These are phyloP conservation scores for Hydrotaea cyrtoneurina DNA, from an alignment of 2,888 invertebrate genomes.

Conservation along the genomic window DNA sequence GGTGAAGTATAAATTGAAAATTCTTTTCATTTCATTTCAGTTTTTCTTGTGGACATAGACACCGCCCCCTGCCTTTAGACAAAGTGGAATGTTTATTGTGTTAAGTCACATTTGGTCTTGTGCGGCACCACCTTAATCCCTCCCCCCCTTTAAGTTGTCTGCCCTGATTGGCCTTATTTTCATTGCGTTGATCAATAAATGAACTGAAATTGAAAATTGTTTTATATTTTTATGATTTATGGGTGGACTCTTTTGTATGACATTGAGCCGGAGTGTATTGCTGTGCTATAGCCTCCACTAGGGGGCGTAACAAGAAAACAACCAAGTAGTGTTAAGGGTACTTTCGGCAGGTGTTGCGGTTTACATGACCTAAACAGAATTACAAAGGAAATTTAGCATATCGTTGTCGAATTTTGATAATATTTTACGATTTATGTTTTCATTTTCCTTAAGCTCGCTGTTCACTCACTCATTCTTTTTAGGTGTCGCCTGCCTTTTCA, in stretches of 20 bases:
- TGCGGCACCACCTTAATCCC: not conserved
- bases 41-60: too few species aligned
- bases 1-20: too few species aligned
- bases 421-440: constrained; percentile 6
- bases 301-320: not conserved
- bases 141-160: not conserved
- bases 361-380: not conserved
- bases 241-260: not conserved
- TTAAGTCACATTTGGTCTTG: constrained; percentile 61
- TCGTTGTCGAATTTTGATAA: not conserved
- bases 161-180: too few species aligned
- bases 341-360: not conserved
- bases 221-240: constrained; percentile 26
- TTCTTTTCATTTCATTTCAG: too few species aligned
- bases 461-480: not conserved
- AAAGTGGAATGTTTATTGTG: not conserved
- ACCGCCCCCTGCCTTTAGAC: not conserved
- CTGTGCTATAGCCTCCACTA: not conserved
- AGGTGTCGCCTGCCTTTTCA: constrained; percentile 9
- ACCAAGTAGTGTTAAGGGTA: not conserved
- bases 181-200: too few species aligned
- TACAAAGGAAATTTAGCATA: not conserved
- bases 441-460: not conserved
- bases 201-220: constrained; percentile 57
- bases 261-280: not conserved